A percentile compares a stretch with the other conserved stretches of the same genome.
Evolutionary conservation across 2,797 vertebrate species (phyloP).

Genomic region (Hippopotamyrus pictus): DNA sequence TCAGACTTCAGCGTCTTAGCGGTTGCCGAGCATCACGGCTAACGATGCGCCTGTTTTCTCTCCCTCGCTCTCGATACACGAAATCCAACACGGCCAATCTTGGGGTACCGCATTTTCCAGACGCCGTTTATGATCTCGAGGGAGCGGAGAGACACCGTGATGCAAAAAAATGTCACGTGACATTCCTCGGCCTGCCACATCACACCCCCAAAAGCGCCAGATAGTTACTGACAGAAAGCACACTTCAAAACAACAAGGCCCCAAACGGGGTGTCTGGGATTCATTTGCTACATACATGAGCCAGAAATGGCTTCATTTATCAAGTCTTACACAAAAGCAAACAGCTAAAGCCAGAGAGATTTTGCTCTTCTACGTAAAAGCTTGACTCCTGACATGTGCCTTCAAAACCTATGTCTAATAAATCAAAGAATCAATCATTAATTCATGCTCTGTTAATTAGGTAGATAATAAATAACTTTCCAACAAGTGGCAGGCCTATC

Average conservation of each 20-base stretch:
- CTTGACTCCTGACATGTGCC: not conserved
- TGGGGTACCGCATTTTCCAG: not conserved
- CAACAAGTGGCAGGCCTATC: not conserved
- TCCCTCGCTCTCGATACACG: not conserved
- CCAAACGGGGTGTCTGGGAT: not conserved
- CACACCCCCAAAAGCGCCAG: not conserved
- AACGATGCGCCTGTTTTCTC: not conserved
- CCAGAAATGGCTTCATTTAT: not conserved
- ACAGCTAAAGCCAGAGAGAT: not conserved
- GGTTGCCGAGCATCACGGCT: not conserved
- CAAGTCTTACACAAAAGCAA: not conserved
- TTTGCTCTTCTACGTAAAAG: not conserved
- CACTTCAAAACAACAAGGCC: not conserved
- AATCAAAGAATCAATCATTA: not conserved
- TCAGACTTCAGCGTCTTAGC: not conserved
- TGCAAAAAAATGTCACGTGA: not conserved
- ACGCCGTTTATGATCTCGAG: not conserved
- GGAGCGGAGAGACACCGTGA: not conserved
- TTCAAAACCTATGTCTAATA: not conserved
- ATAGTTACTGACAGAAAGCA: not conserved
- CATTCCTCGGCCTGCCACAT: not conserved
- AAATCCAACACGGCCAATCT: not conserved
- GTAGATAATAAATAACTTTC: not conserved
- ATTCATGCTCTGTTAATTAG: constrained; percentile 8
- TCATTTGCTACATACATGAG: not conserved